Percentiles rank a stretch among this genome's conserved stretches.
These are phyloP conservation scores for Drosophila colorata DNA, from an alignment of 2,888 invertebrate genomes.

Conservation along the genomic window DNA sequence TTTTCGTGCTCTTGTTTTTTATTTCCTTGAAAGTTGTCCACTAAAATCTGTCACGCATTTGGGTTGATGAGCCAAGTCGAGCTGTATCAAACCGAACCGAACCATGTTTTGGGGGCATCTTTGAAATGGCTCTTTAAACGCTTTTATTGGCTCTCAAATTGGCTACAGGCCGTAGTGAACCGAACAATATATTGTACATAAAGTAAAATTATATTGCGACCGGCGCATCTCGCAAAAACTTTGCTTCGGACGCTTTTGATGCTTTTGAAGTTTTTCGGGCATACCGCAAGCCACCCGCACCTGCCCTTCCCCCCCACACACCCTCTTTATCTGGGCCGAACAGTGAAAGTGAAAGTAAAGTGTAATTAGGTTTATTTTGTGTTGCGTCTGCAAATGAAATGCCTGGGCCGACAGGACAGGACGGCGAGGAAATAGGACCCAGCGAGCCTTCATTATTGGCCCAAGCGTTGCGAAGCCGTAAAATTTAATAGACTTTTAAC, in stretches of 20 bases:
- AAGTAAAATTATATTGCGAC: slow-evolving; percentile 71
- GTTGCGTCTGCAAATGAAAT: slow-evolving; percentile 65
- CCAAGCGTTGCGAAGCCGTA: slow-evolving; percentile 38
- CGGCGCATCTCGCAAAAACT: slow-evolving; percentile 61
- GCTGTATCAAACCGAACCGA: slow-evolving; percentile 4
- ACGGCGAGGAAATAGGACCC: slow-evolving; percentile 38
- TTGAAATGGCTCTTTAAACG: slow-evolving; percentile 64
- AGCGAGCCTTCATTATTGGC: slow-evolving; percentile 45
- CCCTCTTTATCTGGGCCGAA: slow-evolving; percentile 24
- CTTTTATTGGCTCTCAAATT: slow-evolving; percentile 73
- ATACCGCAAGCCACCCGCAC: slow-evolving; percentile 18
- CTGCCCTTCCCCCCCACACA: not conserved
- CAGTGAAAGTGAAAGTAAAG: slow-evolving; percentile 73
- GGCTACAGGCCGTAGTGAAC: slow-evolving; percentile 53
- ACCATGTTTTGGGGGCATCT: slow-evolving; percentile 10
- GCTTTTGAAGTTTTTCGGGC: slow-evolving; percentile 71
- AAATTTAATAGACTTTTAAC: slow-evolving; percentile 57
- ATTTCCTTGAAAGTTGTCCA: slow-evolving; percentile 30
- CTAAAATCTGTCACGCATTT: slow-evolving; percentile 55
- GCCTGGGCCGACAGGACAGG: slow-evolving; percentile 41
- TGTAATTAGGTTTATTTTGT: slow-evolving; percentile 79
- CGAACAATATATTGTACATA: slow-evolving; percentile 53
- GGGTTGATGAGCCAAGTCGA: slow-evolving; percentile 34
- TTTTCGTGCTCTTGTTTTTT: not conserved
- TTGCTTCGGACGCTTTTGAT: slow-evolving; percentile 51